phyloP scores from a whole-genome alignment of 2,113 vertebrate species.

The Pica pica region DNA sequence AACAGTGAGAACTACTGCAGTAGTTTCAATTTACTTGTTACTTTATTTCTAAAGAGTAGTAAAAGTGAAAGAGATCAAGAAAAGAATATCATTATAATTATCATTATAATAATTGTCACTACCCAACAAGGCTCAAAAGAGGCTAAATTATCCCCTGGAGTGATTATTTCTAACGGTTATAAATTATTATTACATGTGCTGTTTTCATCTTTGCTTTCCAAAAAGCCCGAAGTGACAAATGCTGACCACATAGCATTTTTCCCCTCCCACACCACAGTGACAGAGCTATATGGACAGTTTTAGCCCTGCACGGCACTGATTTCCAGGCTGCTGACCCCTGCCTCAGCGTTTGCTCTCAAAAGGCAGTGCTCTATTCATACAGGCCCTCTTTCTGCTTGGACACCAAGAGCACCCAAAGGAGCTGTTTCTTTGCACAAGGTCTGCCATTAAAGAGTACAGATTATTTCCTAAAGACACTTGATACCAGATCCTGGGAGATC shows the following conservation, averaged over 20 bases:
- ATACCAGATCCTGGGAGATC: background rate
- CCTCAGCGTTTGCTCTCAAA: background rate
- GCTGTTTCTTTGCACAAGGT: background rate
- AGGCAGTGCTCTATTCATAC: fast-evolving
- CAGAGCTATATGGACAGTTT: background rate
- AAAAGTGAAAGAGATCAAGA: background rate
- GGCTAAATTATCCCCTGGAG: background rate
- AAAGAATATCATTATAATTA: background rate
- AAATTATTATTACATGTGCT: too few species aligned
- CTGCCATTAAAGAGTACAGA: background rate
- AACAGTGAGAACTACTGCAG: background rate
- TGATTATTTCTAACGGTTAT: background rate
- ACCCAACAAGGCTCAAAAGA: background rate
- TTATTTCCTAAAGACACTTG: background rate
- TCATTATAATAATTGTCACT: background rate
- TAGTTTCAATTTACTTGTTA: background rate
- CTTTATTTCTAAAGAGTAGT: background rate
- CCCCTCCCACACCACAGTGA: background rate
- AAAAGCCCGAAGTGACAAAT: background rate
- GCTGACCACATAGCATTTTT: background rate
- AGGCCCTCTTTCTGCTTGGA: background rate
- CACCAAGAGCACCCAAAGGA: background rate
- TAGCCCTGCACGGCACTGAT: fast-evolving
- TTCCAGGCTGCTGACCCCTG: background rate
- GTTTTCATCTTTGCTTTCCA: background rate